phyloP scores from a whole-genome alignment of 2,113 vertebrate genomes.

The Polypterus senegalus region DNA sequence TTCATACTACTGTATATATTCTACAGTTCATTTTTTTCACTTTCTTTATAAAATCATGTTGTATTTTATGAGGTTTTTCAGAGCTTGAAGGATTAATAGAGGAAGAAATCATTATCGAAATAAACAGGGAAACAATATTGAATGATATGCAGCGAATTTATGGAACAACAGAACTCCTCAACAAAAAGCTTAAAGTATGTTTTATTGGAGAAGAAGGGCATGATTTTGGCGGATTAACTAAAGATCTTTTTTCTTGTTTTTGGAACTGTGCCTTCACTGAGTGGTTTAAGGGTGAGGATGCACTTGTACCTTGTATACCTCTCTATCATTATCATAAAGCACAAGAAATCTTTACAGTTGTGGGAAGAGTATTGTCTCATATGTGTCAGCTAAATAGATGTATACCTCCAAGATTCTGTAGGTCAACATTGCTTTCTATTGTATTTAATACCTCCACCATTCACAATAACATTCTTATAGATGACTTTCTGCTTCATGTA shows the following conservation, averaged over 20 bases:
- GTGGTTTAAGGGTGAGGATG: background rate
- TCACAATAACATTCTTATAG: background rate
- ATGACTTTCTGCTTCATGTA: slow-evolving; percentile 2
- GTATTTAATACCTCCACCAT: background rate
- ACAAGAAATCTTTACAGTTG: slow-evolving; percentile 1
- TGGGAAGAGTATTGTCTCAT: slow-evolving; percentile 1
- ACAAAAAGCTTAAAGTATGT: background rate
- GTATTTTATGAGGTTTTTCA: background rate
- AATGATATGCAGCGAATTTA: background rate
- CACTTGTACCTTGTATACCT: background rate
- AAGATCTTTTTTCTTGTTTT: slow-evolving; percentile 2
- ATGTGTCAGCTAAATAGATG: slow-evolving; percentile 3
- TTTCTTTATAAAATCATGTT: too few species aligned
- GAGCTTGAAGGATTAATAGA: slow-evolving; percentile 2
- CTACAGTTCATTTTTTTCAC: too few species aligned
- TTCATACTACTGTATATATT: too few species aligned
- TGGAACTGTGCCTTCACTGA: background rate
- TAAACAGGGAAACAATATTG: background rate
- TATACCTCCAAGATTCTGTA: background rate
- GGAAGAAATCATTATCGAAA: background rate
- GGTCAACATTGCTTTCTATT: background rate
- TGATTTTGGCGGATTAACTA: background rate
- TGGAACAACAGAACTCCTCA: background rate
- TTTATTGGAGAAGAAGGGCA: slow-evolving; percentile 1
- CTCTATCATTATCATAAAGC: background rate